phyloP scores from a whole-genome alignment of 2,888 invertebrate genomes.

The Aleiodes leptofemur region DNA sequence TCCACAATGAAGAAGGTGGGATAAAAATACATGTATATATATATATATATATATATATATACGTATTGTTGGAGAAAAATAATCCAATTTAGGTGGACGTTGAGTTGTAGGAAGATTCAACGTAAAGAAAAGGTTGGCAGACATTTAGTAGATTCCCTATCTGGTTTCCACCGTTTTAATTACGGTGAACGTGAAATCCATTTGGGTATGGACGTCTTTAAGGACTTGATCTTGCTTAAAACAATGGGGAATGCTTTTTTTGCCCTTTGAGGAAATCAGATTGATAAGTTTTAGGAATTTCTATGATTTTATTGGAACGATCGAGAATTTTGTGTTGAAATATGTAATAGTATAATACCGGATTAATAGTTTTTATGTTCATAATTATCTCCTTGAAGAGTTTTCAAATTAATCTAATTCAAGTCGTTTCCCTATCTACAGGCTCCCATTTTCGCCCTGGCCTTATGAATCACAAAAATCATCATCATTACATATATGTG shows the following conservation, averaged over 20 bases:
- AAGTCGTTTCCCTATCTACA: too few species aligned
- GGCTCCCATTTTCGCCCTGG: too few species aligned
- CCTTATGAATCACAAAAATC: too few species aligned
- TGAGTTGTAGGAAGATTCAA: conserved; percentile 44
- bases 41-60: conserved; percentile 49
- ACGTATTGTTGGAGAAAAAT: conserved; percentile 65
- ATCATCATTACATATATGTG: too few species aligned
- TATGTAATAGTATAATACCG: not conserved
- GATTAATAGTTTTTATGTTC: too few species aligned
- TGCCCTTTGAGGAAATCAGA: not conserved
- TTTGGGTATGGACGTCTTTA: conserved; percentile 18
- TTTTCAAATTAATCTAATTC: too few species aligned
- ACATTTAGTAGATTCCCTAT: conserved; percentile 39
- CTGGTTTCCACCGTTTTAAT: conserved; percentile 70
- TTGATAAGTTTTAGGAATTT: not conserved
- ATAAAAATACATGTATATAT: conserved; percentile 41
- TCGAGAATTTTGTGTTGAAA: not conserved
- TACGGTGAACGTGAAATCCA: conserved; percentile 57
- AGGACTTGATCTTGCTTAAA: not conserved
- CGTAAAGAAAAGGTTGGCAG: conserved; percentile 41
- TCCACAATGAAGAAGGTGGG: conserved; percentile 44
- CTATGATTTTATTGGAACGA: not conserved
- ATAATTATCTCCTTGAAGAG: too few species aligned
- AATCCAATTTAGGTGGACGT: conserved; percentile 68
- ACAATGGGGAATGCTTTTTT: conserved; percentile 9